These are phyloP conservation scores for Sula dactylatra DNA, from an alignment of 2,113 vertebrate genomes.

Conservation along the genomic window DNA sequence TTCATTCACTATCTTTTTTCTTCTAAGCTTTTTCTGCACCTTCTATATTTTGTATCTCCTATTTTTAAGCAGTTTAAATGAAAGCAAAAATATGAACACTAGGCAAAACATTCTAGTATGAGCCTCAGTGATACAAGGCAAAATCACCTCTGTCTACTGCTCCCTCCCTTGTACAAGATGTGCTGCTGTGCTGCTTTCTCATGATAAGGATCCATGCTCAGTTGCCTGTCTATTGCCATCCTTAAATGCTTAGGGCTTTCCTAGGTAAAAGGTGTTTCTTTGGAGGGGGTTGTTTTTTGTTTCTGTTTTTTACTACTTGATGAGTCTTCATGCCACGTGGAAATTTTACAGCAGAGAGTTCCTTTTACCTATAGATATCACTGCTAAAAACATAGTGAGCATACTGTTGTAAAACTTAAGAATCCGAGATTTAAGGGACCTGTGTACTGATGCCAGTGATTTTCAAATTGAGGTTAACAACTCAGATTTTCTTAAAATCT, in stretches of 20 bases:
- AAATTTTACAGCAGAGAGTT: neutral
- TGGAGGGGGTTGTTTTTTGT: neutral
- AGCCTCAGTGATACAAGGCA: neutral
- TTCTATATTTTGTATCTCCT: neutral
- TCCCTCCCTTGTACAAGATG: neutral
- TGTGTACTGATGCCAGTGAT: too few relatives aligned
- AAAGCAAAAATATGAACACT: neutral
- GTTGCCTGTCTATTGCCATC: too few relatives aligned
- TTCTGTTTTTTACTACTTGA: neutral
- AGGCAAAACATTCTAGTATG: neutral
- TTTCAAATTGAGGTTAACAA: neutral
- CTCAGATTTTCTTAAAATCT: neutral
- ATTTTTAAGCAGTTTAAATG: neutral
- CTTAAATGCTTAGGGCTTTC: neutral
- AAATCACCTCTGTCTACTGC: neutral
- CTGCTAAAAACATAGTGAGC: neutral
- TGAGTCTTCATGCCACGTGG: neutral
- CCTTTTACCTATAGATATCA: fast-evolving
- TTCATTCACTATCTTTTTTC: neutral
- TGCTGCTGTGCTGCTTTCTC: neutral
- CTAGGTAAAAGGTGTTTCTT: neutral
- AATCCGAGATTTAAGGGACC: neutral
- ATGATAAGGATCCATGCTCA: neutral
- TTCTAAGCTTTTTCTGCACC: neutral
- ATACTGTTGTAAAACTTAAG: too few relatives aligned